Percentiles rank a stretch among this genome's conserved stretches.
Conservation (phyloP, 1,140 invertebrate genomes). For the Dinoponera quadriceps region DNA sequence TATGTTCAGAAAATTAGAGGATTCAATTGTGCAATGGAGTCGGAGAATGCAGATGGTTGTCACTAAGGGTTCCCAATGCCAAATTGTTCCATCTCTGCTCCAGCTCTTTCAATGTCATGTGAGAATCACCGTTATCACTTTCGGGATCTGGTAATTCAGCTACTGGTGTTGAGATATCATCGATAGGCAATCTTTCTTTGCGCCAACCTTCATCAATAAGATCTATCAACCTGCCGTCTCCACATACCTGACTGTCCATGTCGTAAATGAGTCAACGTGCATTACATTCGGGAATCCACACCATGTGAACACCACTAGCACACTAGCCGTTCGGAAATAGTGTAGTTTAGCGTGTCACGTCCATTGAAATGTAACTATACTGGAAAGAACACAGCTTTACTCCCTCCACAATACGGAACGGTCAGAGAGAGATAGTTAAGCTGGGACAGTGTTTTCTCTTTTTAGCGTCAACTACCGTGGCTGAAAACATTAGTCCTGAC, state of each 20-base stretch:
- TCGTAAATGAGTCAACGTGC: constrained; percentile 39
- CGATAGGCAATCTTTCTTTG: constrained; percentile 93
- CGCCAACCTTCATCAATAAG: constrained; percentile 96
- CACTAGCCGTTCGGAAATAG: too few species aligned
- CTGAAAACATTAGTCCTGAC: too few species aligned
- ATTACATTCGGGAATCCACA: too few species aligned
- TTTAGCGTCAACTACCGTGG: too few species aligned
- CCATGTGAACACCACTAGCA: too few species aligned
- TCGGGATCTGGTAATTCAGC: constrained; percentile 97
- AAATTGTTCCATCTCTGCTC: constrained; percentile 96
- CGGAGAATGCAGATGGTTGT: constrained; percentile 84
- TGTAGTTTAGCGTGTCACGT: too few species aligned
- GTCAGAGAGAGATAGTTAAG: too few species aligned
- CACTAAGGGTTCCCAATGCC: constrained; percentile 88
- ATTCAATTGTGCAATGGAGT: constrained; percentile 82
- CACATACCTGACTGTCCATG: constrained; percentile 88
- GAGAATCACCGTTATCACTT: constrained; percentile 96
- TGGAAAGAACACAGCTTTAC: too few species aligned
- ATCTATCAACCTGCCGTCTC: constrained; percentile 93
- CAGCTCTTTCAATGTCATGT: constrained; percentile 95
- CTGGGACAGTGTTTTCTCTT: too few species aligned
- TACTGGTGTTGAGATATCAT: constrained; percentile 95
- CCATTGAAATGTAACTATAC: too few species aligned
- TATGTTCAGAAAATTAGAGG: neutral
- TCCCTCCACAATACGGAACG: too few species aligned